Base-by-base conservation (phyloP, 2,888 invertebrate genomes). In the Lepidonotus clava region DNA sequence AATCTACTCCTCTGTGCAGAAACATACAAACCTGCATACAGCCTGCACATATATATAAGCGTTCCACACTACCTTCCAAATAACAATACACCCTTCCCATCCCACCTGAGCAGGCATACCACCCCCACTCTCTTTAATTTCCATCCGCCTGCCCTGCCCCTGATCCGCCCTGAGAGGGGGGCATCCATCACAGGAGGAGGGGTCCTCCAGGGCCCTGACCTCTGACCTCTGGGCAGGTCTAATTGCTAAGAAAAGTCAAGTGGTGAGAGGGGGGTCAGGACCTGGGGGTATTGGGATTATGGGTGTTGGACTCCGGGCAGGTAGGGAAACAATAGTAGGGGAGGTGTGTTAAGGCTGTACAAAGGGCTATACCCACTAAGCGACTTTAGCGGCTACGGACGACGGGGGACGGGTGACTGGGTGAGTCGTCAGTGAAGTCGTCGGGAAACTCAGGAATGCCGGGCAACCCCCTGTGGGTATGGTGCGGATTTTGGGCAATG, bases 241-340 rank as follows among this genome's bases (percentile, higher is more conserved):
- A 71, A 71, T 71, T 71, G 71, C 71, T 71, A 36, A 71, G 71
- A 38, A 71, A 36, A 38, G 71, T 34, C 71, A 71, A 71, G 71
- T 71, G 71, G 71, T 24, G 61, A 61, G 28, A 61, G 61, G 24
- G 61, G 71, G 14, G 71, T 11, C 71, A 11, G 38, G 71, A n/a
- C 71, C 71, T 71, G 34, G n/a, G 71, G 71, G 34, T 34, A 71
- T 32, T 34, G 1, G 1, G 61, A 32, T 61, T 28, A 61, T 28
- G 61, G 61, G 24, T 14, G 56, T 61, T 11, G 1, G 21, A 28
- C 1, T n/a, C 28, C 11, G 61, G 28, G 36, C 14, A 21, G 21
- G 71, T n/a, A 21, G 2, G 71, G 38, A 21, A 36, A 71, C 71
- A 71, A 71, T 71, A 71, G 71, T 14, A 28, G 11, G 11, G 32